Conservation (phyloP, 2,113 vertebrate species). For the Eptesicus fuscus region DNA sequence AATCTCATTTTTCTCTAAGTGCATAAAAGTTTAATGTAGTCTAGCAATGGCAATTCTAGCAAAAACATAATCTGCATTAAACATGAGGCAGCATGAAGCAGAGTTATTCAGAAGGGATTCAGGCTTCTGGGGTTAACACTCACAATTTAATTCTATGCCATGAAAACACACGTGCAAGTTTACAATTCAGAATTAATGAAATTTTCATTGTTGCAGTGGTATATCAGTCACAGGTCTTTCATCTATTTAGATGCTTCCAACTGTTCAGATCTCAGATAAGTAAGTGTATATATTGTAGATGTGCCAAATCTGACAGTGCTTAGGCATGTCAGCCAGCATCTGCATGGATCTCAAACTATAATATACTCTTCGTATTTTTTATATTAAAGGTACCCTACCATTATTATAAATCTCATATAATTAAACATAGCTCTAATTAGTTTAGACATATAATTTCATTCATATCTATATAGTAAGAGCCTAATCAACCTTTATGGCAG, state of each 20-base stretch:
- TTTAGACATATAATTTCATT: neutral
- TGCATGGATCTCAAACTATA: neutral
- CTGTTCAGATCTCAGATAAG: conserved; percentile 19
- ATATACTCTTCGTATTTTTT: neutral
- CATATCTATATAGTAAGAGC: neutral
- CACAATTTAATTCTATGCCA: conserved; percentile 13
- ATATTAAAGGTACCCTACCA: neutral
- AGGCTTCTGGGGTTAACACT: neutral
- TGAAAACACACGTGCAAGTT: neutral
- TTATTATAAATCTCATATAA: neutral
- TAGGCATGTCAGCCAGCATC: neutral
- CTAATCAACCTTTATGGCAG: no score
- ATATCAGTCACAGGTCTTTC: neutral
- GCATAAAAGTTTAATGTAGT: conserved; percentile 72
- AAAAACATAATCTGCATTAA: conserved; percentile 72
- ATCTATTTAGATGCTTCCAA: neutral
- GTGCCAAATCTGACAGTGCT: neutral
- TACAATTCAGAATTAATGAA: neutral
- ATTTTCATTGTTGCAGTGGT: neutral
- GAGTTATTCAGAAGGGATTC: conserved; percentile 41
- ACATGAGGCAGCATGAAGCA: conserved; percentile 49
- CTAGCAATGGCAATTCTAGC: conserved; percentile 46
- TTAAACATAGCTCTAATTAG: neutral
- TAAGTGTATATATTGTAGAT: neutral
- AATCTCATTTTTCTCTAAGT: conserved; percentile 63